Conservation (phyloP, 2,888 invertebrate species). For the Tachina lurida region DNA sequence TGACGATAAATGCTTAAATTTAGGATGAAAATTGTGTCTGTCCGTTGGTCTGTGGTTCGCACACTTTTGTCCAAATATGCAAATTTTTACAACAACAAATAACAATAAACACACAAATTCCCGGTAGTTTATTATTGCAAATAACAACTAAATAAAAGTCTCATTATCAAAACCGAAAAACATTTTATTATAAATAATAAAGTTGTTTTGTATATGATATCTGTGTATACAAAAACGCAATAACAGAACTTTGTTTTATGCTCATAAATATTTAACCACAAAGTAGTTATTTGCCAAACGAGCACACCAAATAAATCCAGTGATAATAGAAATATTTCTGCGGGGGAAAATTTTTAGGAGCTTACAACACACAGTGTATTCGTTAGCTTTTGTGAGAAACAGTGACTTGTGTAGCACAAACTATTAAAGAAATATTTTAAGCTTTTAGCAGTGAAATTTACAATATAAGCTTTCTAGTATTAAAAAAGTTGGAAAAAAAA, state of each 20-base stretch:
- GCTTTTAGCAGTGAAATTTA: neutral
- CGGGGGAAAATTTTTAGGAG: neutral
- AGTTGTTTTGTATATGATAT: conserved; percentile 55
- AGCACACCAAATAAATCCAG: conserved; percentile 54
- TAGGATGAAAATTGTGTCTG: conserved; percentile 6
- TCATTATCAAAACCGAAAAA: conserved; percentile 40
- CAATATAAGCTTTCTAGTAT: neutral
- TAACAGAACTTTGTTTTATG: conserved; percentile 72
- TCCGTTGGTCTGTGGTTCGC: conserved; percentile 22
- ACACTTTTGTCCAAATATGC: conserved; percentile 42
- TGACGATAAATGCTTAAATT: conserved; percentile 38
- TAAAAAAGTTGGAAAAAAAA: too few species aligned
- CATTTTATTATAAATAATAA: conserved; percentile 54
- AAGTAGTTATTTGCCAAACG: conserved; percentile 55
- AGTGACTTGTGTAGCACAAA: too few species aligned
- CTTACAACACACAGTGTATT: neutral
- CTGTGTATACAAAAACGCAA: conserved; percentile 25
- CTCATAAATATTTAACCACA: conserved; percentile 66
- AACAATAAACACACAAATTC: conserved; percentile 65
- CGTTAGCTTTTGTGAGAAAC: neutral
- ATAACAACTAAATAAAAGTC: conserved; percentile 54
- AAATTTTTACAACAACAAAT: conserved; percentile 42
- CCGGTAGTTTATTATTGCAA: conserved; percentile 61
- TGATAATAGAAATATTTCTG: conserved; percentile 38
- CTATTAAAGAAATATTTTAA: too few species aligned